These are phyloP conservation scores for Drosophila ezoana DNA, from an alignment of 2,888 invertebrate genomes.

Conservation along the genomic window DNA sequence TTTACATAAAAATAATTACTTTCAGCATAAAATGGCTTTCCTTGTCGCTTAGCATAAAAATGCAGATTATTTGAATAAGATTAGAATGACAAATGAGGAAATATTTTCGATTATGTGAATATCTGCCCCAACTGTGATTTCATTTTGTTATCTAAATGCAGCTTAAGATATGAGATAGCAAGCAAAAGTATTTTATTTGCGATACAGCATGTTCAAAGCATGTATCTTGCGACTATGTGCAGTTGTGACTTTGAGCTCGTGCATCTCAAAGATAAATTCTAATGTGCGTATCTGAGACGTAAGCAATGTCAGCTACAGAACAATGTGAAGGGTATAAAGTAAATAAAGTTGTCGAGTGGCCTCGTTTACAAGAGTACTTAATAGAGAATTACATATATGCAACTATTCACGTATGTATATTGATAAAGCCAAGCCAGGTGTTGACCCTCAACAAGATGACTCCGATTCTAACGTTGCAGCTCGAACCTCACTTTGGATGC, in stretches of 20 bases:
- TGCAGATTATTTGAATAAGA: neutral
- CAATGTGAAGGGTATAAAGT: neutral
- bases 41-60: no score
- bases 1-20: no score
- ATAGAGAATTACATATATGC: conserved; percentile 5
- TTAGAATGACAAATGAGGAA: neutral
- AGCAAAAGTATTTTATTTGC: neutral
- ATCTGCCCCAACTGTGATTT: neutral
- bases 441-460: conserved; percentile 35
- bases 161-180: no score
- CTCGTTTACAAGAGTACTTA: conserved; percentile 18
- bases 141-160: neutral
- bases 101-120: neutral
- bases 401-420: conserved; percentile 5
- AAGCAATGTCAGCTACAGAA: no score
- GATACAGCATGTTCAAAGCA: neutral
- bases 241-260: no score
- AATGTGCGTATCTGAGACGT: neutral
- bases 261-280: neutral
- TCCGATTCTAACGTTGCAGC: conserved; percentile 4
- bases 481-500: conserved; percentile 7
- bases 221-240: no score
- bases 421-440: conserved; percentile 23
- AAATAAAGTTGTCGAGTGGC: conserved; percentile 1
- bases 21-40: neutral